Percentiles rank a stretch among this genome's conserved stretches.
These are phyloP conservation scores for Psilopsiagon aurifrons DNA, from an alignment of 2,113 vertebrate genomes.

Conservation along the genomic window DNA sequence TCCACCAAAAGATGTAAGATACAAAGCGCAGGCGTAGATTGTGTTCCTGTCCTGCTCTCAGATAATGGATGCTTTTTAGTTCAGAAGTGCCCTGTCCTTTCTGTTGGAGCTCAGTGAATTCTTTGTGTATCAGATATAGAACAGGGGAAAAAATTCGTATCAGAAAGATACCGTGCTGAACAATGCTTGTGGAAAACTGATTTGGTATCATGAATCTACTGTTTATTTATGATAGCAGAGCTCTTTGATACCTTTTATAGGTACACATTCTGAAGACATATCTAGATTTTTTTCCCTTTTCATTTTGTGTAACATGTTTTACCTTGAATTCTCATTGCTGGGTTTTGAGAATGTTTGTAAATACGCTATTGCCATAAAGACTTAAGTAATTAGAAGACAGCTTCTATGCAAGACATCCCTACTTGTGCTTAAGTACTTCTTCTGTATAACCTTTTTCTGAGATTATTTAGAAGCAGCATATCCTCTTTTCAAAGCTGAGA, in stretches of 20 bases:
- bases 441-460: background rate
- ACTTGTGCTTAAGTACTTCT: background rate
- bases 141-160: background rate
- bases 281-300: rapidly evolving
- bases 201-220: background rate
- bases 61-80: background rate
- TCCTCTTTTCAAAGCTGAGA: background rate
- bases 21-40: background rate
- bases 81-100: background rate
- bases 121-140: rapidly evolving
- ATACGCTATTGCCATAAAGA: background rate
- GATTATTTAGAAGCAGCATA: background rate
- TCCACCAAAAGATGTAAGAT: background rate
- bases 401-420: background rate
- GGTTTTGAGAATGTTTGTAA: background rate
- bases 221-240: background rate
- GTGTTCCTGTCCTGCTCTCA: background rate
- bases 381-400: background rate
- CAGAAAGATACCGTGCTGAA: background rate
- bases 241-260: background rate
- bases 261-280: rapidly evolving
- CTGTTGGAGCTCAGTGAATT: background rate
- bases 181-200: background rate
- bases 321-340: background rate
- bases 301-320: background rate